These are phyloP conservation scores for Hyalella azteca DNA, from an alignment of 2,888 invertebrate species.

Conservation along the genomic window DNA sequence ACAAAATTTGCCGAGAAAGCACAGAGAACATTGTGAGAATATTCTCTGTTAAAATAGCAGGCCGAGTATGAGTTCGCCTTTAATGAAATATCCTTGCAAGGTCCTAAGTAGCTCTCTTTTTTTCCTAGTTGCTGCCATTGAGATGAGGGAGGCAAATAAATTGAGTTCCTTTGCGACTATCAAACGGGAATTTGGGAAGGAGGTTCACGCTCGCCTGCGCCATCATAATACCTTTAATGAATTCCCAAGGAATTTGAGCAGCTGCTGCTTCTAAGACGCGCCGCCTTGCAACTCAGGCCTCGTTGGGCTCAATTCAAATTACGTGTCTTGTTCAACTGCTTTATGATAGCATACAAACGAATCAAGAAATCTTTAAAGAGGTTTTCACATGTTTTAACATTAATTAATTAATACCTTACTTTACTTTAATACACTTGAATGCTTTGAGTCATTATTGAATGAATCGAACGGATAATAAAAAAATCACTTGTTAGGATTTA, in stretches of 20 bases:
- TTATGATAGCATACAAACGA: too few species aligned
- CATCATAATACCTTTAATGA: constrained; percentile 32
- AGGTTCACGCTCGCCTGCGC: constrained; percentile 29
- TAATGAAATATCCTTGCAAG: constrained; percentile 24
- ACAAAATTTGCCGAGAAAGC: not conserved
- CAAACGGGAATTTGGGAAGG: constrained; percentile 28
- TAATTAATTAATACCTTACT: too few species aligned
- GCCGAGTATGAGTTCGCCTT: not conserved
- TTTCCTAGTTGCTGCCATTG: constrained; percentile 23
- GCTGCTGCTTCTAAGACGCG: constrained; percentile 17
- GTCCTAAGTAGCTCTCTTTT: constrained; percentile 18
- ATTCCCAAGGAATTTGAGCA: constrained; percentile 29
- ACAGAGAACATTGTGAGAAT: not conserved
- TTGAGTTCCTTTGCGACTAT: constrained; percentile 30
- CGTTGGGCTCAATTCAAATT: not conserved
- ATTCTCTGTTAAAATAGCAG: constrained; percentile 9
- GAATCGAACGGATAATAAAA: too few species aligned
- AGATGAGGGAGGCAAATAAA: constrained; percentile 33
- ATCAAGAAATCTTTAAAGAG: too few species aligned
- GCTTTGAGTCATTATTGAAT: too few species aligned
- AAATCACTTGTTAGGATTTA: too few species aligned
- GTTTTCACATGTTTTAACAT: too few species aligned
- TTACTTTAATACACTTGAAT: too few species aligned
- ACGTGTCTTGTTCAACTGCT: not conserved
- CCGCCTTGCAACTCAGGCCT: constrained; percentile 4